These are phyloP conservation scores for Radopholus similis DNA, from an alignment of 1,140 invertebrate species.

Conservation along the genomic window DNA sequence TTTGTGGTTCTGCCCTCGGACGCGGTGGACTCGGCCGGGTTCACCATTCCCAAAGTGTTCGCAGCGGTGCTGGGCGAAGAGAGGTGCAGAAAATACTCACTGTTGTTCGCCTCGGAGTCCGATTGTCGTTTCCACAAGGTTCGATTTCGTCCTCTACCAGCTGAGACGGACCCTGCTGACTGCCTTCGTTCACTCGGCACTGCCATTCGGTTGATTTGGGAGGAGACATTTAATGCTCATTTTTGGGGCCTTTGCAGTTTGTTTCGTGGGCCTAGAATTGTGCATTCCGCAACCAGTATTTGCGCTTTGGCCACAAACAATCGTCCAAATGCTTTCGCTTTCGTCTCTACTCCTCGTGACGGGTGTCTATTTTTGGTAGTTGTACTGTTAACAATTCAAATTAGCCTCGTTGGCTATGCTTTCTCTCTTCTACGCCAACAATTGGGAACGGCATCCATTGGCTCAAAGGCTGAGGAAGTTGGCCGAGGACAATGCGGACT, in stretches of 20 bases:
- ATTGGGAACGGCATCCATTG: conserved; percentile 15
- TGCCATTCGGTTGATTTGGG: conserved; percentile 19
- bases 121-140: not conserved
- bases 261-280: conserved; percentile 32
- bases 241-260: conserved; percentile 22
- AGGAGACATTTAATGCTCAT: not conserved
- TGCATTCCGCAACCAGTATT: conserved; percentile 20
- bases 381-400: not conserved
- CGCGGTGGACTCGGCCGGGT: conserved; percentile 25
- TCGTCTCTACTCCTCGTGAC: conserved; percentile 26
- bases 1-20: conserved; percentile 24
- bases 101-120: not conserved
- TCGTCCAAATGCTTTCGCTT: conserved; percentile 18
- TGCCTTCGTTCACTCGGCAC: conserved; percentile 22
- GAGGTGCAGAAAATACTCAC: not conserved
- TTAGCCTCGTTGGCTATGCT: conserved; percentile 3
- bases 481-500: not conserved
- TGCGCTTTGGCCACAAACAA: conserved; percentile 9
- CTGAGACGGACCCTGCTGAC: conserved; percentile 22
- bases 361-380: not conserved
- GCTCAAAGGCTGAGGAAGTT: not conserved
- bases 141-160: conserved; percentile 33
- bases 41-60: conserved; percentile 31
- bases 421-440: not conserved
- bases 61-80: conserved; percentile 27